Evolutionary conservation across 2,113 vertebrate genomes (phyloP), one percentile per base, ranked within the genome.

Genomic region (Oncorhynchus kisutch): DNA sequence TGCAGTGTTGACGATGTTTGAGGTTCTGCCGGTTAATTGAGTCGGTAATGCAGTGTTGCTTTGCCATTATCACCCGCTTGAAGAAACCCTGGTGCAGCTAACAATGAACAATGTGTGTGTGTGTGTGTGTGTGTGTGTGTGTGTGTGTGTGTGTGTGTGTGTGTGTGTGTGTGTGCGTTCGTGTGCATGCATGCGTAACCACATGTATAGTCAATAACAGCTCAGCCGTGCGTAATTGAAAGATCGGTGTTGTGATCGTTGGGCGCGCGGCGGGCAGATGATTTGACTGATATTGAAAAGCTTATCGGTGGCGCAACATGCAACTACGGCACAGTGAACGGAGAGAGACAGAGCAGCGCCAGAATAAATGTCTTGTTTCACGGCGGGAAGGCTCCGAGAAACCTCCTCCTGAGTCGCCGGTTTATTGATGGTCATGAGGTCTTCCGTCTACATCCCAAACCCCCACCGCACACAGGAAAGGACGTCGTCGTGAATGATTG

Each of bases 211-310:
- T n/a, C 70, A 70, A 24, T 78, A 76, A 69, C 67, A 67, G 31
- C 74, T 70, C 27, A 70, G 34, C n/a, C 39, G 65, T 34, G 81
- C 70, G 54, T 78, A 1, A 79, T 85, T 70, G 60, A 76, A 51
- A 60, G 45, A 70, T 70, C 54, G 18, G 24, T 68, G 13, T 81
- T 81, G 75, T 82, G 67, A 79, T 74, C 78, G 16, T 71, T 2
- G 62, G 34, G 25, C 29, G 57, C 4, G 12, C n/a, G 6, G 51
- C 5, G 24, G 39, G 20, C 49, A 1, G 14, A 72, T 18, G 14
- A 57, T 51, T 85, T 2, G 68, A 81, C 83, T 75, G 85, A 84
- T 86, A 86, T 84, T 90, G 77, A 76, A 81, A 82, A 82, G 64
- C 78, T 85, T 83, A 76, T 86, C 78, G 72, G 80, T 39, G 34